Evolutionary conservation across 2,113 vertebrate genomes (phyloP).

Genomic region (Sturnira hondurensis): DNA sequence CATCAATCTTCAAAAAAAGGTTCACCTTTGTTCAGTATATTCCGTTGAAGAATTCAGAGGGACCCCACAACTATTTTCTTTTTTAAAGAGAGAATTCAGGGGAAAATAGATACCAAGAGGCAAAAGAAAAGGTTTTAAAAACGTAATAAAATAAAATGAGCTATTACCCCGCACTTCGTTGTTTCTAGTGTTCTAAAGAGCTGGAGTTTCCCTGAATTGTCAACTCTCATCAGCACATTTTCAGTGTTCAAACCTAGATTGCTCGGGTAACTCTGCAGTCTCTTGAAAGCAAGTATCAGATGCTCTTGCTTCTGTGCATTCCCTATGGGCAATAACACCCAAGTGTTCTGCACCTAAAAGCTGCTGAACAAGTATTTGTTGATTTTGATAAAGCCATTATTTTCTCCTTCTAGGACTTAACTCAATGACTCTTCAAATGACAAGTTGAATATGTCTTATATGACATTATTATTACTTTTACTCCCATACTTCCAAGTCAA

Average conservation of each 20-base stretch:
- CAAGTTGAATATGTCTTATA: background rate
- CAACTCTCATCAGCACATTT: background rate
- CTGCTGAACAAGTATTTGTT: background rate
- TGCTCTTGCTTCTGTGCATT: background rate
- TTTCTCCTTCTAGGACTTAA: constrained; percentile 25
- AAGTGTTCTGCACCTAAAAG: background rate
- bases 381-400: background rate
- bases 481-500: background rate
- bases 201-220: constrained; percentile 17
- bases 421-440: background rate
- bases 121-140: background rate
- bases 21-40: background rate
- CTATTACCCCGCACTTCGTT: background rate
- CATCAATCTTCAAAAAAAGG: background rate
- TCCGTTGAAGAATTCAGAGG: background rate
- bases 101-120: background rate
- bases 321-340: background rate
- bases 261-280: background rate
- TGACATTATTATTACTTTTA: background rate
- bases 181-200: background rate
- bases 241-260: background rate
- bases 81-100: background rate
- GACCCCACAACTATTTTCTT: background rate
- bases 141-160: background rate
- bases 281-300: background rate